Conservation (phyloP, 1,140 invertebrate genomes). For the Lutraria rhynchaena region DNA sequence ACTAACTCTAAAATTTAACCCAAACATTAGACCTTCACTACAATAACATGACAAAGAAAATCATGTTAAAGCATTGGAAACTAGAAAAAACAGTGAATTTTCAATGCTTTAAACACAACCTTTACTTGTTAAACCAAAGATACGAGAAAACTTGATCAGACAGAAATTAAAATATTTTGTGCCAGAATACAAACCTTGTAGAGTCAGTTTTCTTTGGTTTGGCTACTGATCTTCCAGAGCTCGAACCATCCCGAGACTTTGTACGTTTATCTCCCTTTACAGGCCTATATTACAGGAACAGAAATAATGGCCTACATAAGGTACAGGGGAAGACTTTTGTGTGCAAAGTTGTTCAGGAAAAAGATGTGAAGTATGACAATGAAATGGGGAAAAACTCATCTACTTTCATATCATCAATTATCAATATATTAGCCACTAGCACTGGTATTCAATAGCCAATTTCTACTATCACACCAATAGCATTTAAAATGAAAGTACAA, state of each 20-base stretch:
- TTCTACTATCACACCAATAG: no score
- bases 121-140: not conserved
- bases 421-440: no score
- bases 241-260: slow-evolving; percentile 78
- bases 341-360: slow-evolving; percentile 13
- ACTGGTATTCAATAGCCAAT: no score
- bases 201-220: slow-evolving; percentile 79
- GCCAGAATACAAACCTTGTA: slow-evolving; percentile 71
- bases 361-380: slow-evolving; percentile 41
- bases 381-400: no score
- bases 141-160: not conserved
- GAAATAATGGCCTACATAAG: slow-evolving; percentile 35
- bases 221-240: slow-evolving; percentile 76
- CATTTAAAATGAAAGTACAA: no score
- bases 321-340: slow-evolving; percentile 26
- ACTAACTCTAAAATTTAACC: no score
- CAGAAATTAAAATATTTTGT: no score
- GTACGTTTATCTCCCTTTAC: slow-evolving; percentile 77
- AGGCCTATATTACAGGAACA: slow-evolving; percentile 65
- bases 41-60: no score
- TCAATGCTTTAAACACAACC: no score
- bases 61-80: no score
- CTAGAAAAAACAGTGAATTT: no score
- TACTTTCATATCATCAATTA: no score
- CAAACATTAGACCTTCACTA: slow-evolving; percentile 27